A percentile compares a stretch with the other conserved stretches of the same genome.
Evolutionary conservation across 1,140 invertebrate genomes (phyloP).

Genomic region (Drosophila ficusphila): DNA sequence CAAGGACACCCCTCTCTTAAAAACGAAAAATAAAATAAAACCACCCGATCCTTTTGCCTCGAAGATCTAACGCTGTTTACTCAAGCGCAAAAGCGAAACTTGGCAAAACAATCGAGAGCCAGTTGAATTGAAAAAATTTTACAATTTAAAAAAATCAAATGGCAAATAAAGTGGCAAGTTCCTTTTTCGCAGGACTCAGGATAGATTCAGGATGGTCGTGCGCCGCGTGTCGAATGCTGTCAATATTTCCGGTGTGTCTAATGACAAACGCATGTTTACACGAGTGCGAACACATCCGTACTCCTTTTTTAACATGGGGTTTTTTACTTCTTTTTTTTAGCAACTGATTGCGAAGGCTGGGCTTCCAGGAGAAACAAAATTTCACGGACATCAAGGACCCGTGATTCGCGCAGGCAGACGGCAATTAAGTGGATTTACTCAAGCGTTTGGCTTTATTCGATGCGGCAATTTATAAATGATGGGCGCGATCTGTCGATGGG

Average conservation of each 20-base stretch:
- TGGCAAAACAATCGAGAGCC: slow-evolving; percentile 31
- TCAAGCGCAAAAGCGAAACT: slow-evolving; percentile 68
- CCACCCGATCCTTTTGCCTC: slow-evolving; percentile 32
- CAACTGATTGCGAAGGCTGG: slow-evolving; percentile 53
- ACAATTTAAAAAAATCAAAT: slow-evolving; percentile 79
- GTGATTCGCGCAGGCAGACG: slow-evolving; percentile 34
- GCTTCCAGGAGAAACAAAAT: slow-evolving; percentile 38
- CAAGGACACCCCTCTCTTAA: slow-evolving; percentile 42
- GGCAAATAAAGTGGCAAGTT: slow-evolving; percentile 64
- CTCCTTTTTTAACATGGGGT: too few relatives aligned
- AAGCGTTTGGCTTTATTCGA: slow-evolving; percentile 63
- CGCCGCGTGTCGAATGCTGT: slow-evolving; percentile 75
- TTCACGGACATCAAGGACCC: slow-evolving; percentile 65
- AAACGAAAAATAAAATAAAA: slow-evolving; percentile 34
- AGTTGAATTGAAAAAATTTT: slow-evolving; percentile 48
- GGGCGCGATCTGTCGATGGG: slow-evolving; percentile 54
- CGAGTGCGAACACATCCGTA: slow-evolving; percentile 78
- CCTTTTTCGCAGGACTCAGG: slow-evolving; percentile 5
- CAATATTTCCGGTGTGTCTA: slow-evolving; percentile 83
- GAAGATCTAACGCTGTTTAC: slow-evolving; percentile 51
- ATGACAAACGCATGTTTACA: slow-evolving; percentile 83
- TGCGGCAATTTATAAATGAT: slow-evolving; percentile 80
- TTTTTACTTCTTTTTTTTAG: neutral
- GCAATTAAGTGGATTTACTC: slow-evolving; percentile 82
- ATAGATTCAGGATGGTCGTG: slow-evolving; percentile 38